Evolutionary conservation across 2,113 vertebrate genomes (phyloP), one percentile per base, ranked within the genome.

Genomic region (Apodemus speciosus): DNA sequence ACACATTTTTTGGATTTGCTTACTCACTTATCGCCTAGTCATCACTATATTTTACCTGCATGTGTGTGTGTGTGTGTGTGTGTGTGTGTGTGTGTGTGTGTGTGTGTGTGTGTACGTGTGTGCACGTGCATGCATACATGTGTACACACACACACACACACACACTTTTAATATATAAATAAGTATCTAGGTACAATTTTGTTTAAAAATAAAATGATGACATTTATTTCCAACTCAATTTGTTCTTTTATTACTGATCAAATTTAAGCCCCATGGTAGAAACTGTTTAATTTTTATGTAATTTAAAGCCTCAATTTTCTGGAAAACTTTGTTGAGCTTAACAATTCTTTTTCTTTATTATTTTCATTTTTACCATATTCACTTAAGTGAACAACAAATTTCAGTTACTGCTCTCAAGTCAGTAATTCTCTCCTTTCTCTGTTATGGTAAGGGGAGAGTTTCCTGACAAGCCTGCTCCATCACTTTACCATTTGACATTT

Each of bases 181-280:
- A 30, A 23, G 3, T 27, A 56, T 27, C 8, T 13, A 20, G 13
- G 16, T 9, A 40, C n/a, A 77, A 76, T 86, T 88, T 15, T 35
- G 60, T 16, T 60, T 40, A 75, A 49, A 64, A 83, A 40, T 8
- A 21, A 76, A 66, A 68, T 53, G 1, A 58, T 56, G 16, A 6
- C 53, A 58, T 88, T 94, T 90, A 79, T 89, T 43, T 91, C 71
- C 79, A 32, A 18, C 62, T 86, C 35, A 51, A 53, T 64, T 7
- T 72, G 11, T 2, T 49, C 7, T 72, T 94, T 79, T 56, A 40
- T 84, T 56, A n/a, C 3, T 43, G 69, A 1, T 10, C 46, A 23
- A 73, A 66, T n/a, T 87, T 2, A 46, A 89, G 25, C 9, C 7
- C 1, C 25, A 21, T 15, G 5, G 20, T 87, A 16, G 49, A 88